Evolutionary conservation across 2,113 vertebrate species (phyloP).

Genomic region (Tylochromis polylepis): DNA sequence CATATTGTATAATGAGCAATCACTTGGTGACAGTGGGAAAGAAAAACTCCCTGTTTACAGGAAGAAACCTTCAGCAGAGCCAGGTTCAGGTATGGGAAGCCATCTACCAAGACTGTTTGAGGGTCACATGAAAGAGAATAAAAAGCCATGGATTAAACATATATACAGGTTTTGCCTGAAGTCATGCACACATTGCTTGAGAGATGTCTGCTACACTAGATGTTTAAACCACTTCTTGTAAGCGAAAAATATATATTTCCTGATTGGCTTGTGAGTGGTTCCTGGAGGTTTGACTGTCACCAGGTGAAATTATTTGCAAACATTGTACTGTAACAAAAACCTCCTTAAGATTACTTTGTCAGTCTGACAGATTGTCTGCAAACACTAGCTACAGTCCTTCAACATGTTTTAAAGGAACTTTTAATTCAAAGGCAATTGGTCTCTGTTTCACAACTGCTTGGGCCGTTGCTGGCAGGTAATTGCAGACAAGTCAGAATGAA

Average conservation of each 20-base stretch:
- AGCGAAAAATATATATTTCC: not conserved
- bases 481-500: not conserved
- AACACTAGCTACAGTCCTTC: not conserved
- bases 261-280: not conserved
- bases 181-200: not conserved
- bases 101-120: not conserved
- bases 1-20: not conserved
- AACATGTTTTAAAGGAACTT: not conserved
- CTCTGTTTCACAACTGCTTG: not conserved
- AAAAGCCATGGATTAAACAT: not conserved
- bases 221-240: not conserved
- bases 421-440: not conserved
- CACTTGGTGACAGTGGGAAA: not conserved
- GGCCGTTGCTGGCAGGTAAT: not conserved
- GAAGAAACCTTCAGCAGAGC: not conserved
- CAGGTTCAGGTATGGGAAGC: not conserved
- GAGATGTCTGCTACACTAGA: not conserved
- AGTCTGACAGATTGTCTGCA: not conserved
- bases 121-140: too few species aligned
- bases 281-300: not conserved
- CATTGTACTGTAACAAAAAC: not conserved
- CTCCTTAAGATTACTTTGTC: not conserved
- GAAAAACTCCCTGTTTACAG: not conserved
- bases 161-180: not conserved
- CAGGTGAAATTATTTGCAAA: not conserved